phyloP scores from a whole-genome alignment of 2,797 vertebrate species.

The Buceros bicornis region DNA sequence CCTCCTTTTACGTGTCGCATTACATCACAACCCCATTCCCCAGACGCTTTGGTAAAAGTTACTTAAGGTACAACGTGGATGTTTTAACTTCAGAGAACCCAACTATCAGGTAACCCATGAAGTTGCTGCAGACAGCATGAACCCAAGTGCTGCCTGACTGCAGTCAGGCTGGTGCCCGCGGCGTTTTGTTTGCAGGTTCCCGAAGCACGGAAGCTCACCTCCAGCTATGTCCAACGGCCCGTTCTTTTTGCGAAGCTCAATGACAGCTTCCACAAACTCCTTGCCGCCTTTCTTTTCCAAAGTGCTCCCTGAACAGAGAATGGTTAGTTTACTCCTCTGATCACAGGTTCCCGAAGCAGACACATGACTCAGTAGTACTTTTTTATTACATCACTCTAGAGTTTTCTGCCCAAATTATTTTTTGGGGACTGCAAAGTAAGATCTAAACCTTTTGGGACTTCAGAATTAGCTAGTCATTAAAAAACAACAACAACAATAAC shows the following conservation, averaged over 20 bases:
- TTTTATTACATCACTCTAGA: conserved; percentile 36
- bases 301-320: conserved; percentile 88
- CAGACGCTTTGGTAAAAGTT: background rate
- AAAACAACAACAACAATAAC: conserved; percentile 66
- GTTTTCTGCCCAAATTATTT: conserved; percentile 71
- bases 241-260: conserved; percentile 95
- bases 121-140: background rate
- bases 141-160: fast-evolving
- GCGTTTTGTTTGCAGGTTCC: fast-evolving
- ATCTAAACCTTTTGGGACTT: conserved; percentile 80
- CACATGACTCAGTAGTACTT: background rate
- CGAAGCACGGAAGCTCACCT: conserved; percentile 81
- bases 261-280: conserved; percentile 92
- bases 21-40: background rate
- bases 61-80: background rate
- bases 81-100: background rate
- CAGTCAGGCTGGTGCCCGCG: fast-evolving
- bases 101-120: fast-evolving
- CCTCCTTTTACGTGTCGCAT: background rate
- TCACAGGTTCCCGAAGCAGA: conserved; percentile 7
- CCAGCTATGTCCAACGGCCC: conserved; percentile 95
- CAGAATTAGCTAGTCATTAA: conserved; percentile 56
- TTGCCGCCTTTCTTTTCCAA: conserved; percentile 98
- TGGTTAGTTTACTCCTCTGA: conserved; percentile 41
- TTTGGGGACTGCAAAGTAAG: conserved; percentile 81